These are phyloP conservation scores for Cettia cetti DNA, from an alignment of 2,113 vertebrate species.

Conservation along the genomic window DNA sequence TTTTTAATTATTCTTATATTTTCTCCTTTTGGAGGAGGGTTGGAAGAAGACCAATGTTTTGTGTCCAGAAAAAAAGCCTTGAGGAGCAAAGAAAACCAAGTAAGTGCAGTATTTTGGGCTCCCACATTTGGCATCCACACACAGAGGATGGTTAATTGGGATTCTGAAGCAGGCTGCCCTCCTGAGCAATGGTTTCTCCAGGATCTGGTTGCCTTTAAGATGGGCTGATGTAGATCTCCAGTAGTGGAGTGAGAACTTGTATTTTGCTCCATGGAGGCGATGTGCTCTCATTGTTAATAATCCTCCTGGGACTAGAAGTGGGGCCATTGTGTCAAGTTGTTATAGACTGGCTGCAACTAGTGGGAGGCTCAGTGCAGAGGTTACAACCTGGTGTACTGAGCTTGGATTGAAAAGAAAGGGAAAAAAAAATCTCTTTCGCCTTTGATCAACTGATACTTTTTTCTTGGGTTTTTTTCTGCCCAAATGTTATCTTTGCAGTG, in stretches of 20 bases:
- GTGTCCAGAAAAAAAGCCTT: neutral
- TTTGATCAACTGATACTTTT: neutral
- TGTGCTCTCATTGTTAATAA: neutral
- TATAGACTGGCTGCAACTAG: neutral
- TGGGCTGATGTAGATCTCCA: rapidly evolving
- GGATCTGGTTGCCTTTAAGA: neutral
- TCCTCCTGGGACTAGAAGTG: neutral
- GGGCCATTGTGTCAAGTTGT: neutral
- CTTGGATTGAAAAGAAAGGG: neutral
- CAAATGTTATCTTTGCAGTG: neutral
- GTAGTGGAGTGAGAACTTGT: neutral
- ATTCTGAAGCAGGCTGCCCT: neutral
- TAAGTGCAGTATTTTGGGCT: neutral
- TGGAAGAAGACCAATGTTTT: neutral
- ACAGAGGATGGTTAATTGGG: rapidly evolving
- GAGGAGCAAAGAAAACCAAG: neutral
- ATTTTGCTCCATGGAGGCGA: neutral
- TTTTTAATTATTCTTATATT: neutral
- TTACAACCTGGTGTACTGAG: neutral
- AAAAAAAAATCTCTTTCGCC: neutral
- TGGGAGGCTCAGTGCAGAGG: neutral
- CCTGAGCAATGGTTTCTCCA: neutral
- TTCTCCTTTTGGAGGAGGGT: neutral
- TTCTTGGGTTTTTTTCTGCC: neutral
- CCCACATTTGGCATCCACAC: rapidly evolving